Percentiles rank a stretch among this genome's conserved stretches.
Evolutionary conservation across 2,888 invertebrate species (phyloP).

Genomic region (Neoitamus cyanurus): DNA sequence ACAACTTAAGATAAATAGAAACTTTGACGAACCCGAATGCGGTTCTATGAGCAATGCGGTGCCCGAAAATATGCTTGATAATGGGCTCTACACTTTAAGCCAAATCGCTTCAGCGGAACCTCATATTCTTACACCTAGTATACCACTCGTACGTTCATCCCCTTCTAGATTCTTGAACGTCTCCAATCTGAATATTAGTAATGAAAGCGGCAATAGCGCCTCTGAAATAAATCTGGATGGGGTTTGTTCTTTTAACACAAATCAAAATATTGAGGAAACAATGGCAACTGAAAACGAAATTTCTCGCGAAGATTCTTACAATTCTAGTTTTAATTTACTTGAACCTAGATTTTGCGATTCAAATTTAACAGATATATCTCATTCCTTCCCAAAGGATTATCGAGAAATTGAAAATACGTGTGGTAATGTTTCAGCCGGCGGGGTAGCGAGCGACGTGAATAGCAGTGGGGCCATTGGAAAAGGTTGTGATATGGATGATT

Average conservation of each 20-base stretch:
- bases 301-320: neutral
- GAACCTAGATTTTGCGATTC: neutral
- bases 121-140: neutral
- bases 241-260: neutral
- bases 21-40: neutral
- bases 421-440: neutral
- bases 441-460: neutral
- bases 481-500: neutral
- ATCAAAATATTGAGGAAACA: neutral
- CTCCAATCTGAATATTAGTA: neutral
- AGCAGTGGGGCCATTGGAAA: neutral
- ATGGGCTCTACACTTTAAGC: neutral
- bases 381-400: constrained; percentile 24
- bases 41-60: neutral
- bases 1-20: neutral
- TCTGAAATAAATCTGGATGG: neutral
- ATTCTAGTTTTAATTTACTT: neutral
- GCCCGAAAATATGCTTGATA: neutral
- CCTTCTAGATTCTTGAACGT: neutral
- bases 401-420: neutral
- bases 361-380: constrained; percentile 24
- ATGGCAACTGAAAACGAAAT: neutral
- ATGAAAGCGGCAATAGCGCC: neutral
- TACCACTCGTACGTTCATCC: neutral
- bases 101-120: neutral